Conservation (phyloP, 2,797 vertebrate genomes). For the Tamandua tetradactyla region DNA sequence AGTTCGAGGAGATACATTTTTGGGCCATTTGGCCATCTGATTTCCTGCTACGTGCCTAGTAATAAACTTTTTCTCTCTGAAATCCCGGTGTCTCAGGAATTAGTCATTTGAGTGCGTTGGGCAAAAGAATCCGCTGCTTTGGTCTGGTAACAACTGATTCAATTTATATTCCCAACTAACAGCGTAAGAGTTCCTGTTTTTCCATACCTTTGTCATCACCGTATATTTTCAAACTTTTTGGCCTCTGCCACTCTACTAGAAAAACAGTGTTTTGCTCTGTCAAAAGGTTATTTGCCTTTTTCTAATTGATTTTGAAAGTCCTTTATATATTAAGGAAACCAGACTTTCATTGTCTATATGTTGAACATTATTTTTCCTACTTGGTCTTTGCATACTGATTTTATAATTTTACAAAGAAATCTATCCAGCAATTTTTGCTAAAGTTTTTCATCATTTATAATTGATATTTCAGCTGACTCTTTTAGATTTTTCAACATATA, state of each 20-base stretch:
- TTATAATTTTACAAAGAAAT: slow-evolving; percentile 41
- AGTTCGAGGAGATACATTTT: too few species aligned
- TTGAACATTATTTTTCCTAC: slow-evolving; percentile 2
- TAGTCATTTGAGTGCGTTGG: too few species aligned
- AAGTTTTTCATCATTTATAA: neutral
- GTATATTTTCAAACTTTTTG: neutral
- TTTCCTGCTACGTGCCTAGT: too few species aligned
- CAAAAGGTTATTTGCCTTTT: slow-evolving; percentile 4
- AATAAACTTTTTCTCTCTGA: too few species aligned
- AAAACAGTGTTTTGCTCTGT: neutral
- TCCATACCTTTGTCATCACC: neutral
- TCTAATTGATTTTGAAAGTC: slow-evolving; percentile 20
- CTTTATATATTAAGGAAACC: slow-evolving; percentile 30
- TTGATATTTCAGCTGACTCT: slow-evolving; percentile 12
- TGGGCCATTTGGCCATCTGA: too few species aligned
- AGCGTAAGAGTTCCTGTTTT: neutral
- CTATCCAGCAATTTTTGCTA: neutral
- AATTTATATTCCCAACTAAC: neutral
- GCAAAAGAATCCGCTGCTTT: too few species aligned
- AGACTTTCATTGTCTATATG: neutral
- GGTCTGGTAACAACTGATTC: too few species aligned
- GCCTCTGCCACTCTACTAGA: neutral
- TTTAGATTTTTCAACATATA: slow-evolving; percentile 17
- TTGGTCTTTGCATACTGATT: neutral
- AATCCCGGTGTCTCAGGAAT: too few species aligned